Evolutionary conservation across 2,797 vertebrate species (phyloP).

Genomic region (Bradypodion pumilum): DNA sequence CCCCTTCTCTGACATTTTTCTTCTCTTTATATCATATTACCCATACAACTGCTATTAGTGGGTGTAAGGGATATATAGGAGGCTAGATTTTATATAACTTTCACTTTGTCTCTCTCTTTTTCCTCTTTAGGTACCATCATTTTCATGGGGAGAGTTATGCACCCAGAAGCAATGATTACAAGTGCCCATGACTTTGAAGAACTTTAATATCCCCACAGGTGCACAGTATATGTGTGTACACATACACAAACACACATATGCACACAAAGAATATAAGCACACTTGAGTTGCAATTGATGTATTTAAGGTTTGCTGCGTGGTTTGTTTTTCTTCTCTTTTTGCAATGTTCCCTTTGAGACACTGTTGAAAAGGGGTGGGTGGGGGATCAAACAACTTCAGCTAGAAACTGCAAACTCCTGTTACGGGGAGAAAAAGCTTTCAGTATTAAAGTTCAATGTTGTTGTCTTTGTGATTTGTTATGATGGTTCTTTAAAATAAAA

Average conservation of each 20-base stretch:
- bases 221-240: background rate
- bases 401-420: slow-evolving; percentile 60
- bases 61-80: too few species aligned
- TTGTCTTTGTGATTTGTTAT: slow-evolving; percentile 72
- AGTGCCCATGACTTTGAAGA: slow-evolving; percentile 90
- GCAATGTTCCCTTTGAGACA: slow-evolving; percentile 58
- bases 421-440: slow-evolving; percentile 70
- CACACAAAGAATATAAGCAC: slow-evolving; percentile 71
- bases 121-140: slow-evolving; percentile 84
- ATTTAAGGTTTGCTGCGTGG: slow-evolving; percentile 73
- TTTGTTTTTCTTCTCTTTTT: slow-evolving; percentile 56
- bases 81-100: background rate
- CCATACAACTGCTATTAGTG: too few species aligned
- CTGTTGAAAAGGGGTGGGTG: slow-evolving; percentile 55
- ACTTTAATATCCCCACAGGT: slow-evolving; percentile 77
- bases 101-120: accelerated
- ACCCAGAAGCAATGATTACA: slow-evolving; percentile 89
- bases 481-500: slow-evolving; percentile 78
- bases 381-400: slow-evolving; percentile 55
- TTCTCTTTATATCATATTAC: background rate
- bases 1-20: background rate
- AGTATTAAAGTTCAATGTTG: slow-evolving; percentile 71
- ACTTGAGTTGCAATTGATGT: slow-evolving; percentile 74
- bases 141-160: slow-evolving; percentile 97
- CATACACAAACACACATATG: slow-evolving; percentile 46